phyloP scores from a whole-genome alignment of 1,140 invertebrate genomes.

The Leptinotarsa defecta region DNA sequence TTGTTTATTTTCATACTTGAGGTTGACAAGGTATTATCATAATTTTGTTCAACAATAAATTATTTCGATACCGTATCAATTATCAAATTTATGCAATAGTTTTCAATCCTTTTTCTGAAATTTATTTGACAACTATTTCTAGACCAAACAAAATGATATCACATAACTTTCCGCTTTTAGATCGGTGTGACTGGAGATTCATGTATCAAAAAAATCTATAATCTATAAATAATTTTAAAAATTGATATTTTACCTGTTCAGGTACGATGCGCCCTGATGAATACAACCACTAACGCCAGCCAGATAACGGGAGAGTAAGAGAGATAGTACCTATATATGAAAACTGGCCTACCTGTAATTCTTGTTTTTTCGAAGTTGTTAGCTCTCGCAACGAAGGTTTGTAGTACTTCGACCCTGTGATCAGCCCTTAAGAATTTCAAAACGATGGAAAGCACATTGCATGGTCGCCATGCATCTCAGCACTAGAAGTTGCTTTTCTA shows the following conservation, averaged over 20 bases:
- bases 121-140: constrained; percentile 30
- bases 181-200: constrained; percentile 21
- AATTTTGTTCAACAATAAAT: constrained; percentile 29
- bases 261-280: constrained; percentile 26
- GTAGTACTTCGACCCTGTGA: too few species aligned
- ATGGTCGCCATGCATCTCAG: too few species aligned
- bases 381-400: neutral
- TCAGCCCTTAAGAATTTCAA: too few species aligned
- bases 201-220: neutral
- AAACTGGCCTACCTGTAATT: constrained; percentile 34
- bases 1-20: constrained; percentile 10
- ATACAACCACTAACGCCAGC: constrained; percentile 21
- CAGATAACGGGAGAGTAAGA: constrained; percentile 25
- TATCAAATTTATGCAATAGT: constrained; percentile 13
- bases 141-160: constrained; percentile 30
- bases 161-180: constrained; percentile 4
- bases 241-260: constrained; percentile 31
- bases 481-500: too few species aligned
- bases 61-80: constrained; percentile 24
- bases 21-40: neutral
- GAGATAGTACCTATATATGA: constrained; percentile 26
- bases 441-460: too few species aligned
- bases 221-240: constrained; percentile 3
- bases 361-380: constrained; percentile 22
- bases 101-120: constrained; percentile 22